Evolutionary conservation across 2,888 invertebrate genomes (phyloP).

Genomic region (Drosophila atroscutellata): DNA sequence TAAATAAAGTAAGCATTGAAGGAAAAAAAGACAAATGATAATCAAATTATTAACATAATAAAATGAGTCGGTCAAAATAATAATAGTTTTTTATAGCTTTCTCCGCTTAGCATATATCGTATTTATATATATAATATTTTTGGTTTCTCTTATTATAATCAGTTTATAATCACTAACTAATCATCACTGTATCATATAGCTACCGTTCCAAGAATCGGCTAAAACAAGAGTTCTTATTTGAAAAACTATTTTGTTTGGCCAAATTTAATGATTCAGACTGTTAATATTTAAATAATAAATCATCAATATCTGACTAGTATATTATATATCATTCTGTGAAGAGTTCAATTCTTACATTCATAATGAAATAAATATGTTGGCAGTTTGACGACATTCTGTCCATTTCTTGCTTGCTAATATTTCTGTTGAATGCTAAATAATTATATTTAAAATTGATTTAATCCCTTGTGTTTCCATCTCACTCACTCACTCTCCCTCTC

Average conservation of each 20-base stretch:
- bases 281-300: no score
- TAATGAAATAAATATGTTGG: neutral
- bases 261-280: no score
- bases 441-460: constrained; percentile 21
- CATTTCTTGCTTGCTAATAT: neutral
- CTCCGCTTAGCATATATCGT: rapidly evolving
- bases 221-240: neutral
- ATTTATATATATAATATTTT: neutral
- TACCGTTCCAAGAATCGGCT: rapidly evolving
- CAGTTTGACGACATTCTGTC: neutral
- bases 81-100: no score
- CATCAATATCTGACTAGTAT: neutral
- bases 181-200: neutral
- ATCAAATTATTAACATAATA: no score
- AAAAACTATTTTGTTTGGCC: neutral
- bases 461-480: neutral
- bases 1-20: no score
- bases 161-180: neutral
- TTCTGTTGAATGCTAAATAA: neutral
- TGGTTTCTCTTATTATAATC: no score
- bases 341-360: neutral
- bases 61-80: no score
- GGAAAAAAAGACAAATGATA: no score
- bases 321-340: neutral
- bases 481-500: neutral